phyloP scores from a whole-genome alignment of 2,797 vertebrate genomes.

The Vultur gryphus region DNA sequence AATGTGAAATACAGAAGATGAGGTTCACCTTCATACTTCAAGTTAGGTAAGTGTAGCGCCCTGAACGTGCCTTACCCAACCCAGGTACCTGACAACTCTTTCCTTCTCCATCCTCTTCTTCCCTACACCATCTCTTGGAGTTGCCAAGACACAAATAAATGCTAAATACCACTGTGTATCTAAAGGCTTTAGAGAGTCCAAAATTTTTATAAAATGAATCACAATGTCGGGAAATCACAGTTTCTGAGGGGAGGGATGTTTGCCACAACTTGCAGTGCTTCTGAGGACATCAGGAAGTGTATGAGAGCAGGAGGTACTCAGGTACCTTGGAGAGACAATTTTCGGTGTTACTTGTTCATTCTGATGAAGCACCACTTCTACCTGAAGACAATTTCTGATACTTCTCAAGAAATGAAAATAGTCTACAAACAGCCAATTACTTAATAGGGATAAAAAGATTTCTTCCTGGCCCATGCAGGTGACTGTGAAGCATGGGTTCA shows the following conservation, averaged over 20 bases:
- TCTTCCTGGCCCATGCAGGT: neutral
- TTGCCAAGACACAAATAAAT: neutral
- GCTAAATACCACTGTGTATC: neutral
- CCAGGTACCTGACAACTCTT: neutral
- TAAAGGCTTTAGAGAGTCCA: neutral
- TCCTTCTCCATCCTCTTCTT: neutral
- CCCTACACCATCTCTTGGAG: fast-evolving
- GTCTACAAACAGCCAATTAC: neutral
- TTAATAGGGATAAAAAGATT: neutral
- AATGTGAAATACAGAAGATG: neutral
- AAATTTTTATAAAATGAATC: neutral
- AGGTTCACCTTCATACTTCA: neutral
- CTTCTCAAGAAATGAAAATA: neutral
- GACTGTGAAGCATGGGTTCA: neutral
- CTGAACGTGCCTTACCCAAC: neutral
- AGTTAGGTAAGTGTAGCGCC: fast-evolving
- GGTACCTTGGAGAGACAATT: neutral
- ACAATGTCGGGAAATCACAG: neutral
- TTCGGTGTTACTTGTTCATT: neutral
- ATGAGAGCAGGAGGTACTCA: neutral
- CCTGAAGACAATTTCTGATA: neutral
- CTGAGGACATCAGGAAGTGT: neutral
- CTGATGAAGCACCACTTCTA: neutral
- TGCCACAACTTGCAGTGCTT: neutral
- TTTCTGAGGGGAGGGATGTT: neutral